Percentiles rank a stretch among this genome's conserved stretches.
These are phyloP conservation scores for Zootoca vivipara DNA, from an alignment of 2,113 vertebrate species.

Conservation along the genomic window DNA sequence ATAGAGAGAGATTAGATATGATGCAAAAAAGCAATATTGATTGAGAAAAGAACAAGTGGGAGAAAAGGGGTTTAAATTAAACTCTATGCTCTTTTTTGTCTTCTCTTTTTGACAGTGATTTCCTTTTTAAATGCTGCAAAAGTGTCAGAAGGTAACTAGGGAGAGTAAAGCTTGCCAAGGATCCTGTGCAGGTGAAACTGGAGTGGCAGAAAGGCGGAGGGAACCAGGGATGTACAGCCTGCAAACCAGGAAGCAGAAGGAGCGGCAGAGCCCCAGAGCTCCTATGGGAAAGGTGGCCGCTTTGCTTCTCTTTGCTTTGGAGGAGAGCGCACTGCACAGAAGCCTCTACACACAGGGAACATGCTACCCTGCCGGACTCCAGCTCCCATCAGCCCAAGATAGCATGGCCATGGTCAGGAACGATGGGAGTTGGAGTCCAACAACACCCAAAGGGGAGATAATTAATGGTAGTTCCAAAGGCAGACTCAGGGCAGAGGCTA, in stretches of 20 bases:
- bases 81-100: slow-evolving; percentile 11
- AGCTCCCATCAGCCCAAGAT: background rate
- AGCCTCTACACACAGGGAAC: background rate
- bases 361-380: background rate
- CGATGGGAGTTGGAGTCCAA: background rate
- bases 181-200: background rate
- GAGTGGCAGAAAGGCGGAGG: background rate
- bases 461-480: background rate
- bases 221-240: background rate
- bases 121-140: background rate
- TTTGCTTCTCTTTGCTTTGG: background rate
- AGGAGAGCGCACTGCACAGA: background rate
- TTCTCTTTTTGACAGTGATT: background rate
- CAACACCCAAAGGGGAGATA: background rate
- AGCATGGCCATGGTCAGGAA: background rate
- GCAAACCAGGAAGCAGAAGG: background rate
- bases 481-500: background rate
- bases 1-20: slow-evolving; percentile 82
- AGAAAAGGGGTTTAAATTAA: slow-evolving; percentile 48
- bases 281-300: background rate
- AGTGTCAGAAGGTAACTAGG: background rate
- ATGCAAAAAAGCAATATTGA: slow-evolving; percentile 84
- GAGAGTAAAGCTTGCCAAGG: background rate
- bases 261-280: background rate
- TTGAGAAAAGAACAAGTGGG: slow-evolving; percentile 38